Conservation (phyloP, 2,113 vertebrate genomes). For the Planiliza haematocheilus region DNA sequence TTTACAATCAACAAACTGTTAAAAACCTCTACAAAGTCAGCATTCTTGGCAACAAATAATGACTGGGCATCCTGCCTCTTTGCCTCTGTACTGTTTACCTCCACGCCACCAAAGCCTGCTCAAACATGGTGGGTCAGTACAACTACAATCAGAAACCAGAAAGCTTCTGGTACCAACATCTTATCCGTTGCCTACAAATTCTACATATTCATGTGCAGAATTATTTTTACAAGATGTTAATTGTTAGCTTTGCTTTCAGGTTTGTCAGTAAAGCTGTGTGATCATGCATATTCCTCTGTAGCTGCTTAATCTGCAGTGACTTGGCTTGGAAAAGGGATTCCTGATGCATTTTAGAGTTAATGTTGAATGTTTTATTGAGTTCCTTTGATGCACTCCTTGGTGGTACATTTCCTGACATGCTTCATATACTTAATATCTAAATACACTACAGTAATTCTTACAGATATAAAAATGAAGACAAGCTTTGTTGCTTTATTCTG, state of each 20-base stretch:
- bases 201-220: too few relatives aligned
- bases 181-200: too few relatives aligned
- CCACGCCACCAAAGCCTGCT: too few relatives aligned
- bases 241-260: not conserved
- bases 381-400: not conserved
- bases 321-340: not conserved
- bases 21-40: too few relatives aligned
- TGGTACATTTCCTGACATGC: not conserved
- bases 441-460: slow-evolving; percentile 1
- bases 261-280: not conserved
- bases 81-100: too few relatives aligned
- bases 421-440: slow-evolving; percentile 27
- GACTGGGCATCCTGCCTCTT: too few relatives aligned
- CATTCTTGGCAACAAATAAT: too few relatives aligned
- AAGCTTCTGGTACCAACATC: too few relatives aligned
- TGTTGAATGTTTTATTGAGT: slow-evolving; percentile 32
- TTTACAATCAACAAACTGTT: too few relatives aligned
- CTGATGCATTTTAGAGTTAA: not conserved
- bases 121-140: too few relatives aligned
- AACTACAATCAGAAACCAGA: too few relatives aligned
- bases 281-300: not conserved
- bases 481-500: slow-evolving; percentile 10
- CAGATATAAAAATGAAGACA: not conserved
- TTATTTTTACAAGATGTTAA: too few relatives aligned
- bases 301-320: not conserved